These are phyloP conservation scores for Lampropteryx suffumata DNA, from an alignment of 2,888 invertebrate genomes.

Conservation along the genomic window DNA sequence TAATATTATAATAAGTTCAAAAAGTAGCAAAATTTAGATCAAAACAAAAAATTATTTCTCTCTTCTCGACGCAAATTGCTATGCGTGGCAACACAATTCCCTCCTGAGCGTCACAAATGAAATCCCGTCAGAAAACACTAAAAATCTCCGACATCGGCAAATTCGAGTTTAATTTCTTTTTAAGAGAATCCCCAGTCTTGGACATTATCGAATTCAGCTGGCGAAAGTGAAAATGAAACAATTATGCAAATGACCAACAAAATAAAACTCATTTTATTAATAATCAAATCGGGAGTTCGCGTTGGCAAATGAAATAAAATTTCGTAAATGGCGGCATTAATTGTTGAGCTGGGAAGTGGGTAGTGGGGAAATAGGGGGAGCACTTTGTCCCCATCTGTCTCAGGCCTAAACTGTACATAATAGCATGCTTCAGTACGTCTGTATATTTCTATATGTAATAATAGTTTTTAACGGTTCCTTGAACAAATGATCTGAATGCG, in stretches of 20 bases:
- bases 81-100: conserved; percentile 20
- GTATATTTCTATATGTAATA: no score
- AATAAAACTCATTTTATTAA: conserved; percentile 81
- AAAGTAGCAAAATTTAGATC: neutral
- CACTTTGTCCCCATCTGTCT: conserved; percentile 34
- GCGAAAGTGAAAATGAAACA: conserved; percentile 75
- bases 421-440: neutral
- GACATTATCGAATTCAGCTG: conserved; percentile 65
- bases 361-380: conserved; percentile 31
- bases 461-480: no score
- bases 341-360: conserved; percentile 52
- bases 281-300: conserved; percentile 77
- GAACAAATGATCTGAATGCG: no score
- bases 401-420: neutral
- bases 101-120: conserved; percentile 34
- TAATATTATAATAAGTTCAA: no score
- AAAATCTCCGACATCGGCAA: conserved; percentile 47
- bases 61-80: conserved; percentile 21
- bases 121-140: conserved; percentile 48
- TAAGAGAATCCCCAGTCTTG: conserved; percentile 53
- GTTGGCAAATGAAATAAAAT: conserved; percentile 76
- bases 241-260: conserved; percentile 78
- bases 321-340: conserved; percentile 77
- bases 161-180: conserved; percentile 69
- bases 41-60: neutral